Evolutionary conservation across 1,140 invertebrate genomes (phyloP), one percentile per base, ranked within the genome.

Genomic region (Magallana angulata): DNA sequence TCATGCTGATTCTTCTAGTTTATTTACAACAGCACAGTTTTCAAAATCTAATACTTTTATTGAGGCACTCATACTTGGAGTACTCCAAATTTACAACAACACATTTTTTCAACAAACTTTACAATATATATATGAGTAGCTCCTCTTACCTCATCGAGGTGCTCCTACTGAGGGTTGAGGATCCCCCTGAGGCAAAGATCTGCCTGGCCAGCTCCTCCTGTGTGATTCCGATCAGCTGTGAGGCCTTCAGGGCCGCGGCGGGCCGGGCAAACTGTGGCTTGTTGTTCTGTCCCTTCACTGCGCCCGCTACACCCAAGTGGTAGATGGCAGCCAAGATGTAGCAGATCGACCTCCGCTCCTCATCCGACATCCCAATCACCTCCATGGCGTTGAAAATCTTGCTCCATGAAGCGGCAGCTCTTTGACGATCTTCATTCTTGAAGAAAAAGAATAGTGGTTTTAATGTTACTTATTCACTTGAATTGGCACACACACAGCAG

Each of bases 241-340:
- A 97, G 8, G 98, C 98, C 89, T 96, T 96, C 92, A 98, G 96
- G 0, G 98, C 98, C 84, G 97, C 97, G 62, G 97, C 97, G 0
- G 97, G 97, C 91, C 97, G 96, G 3, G 96, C 96, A 95, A 99
- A 99, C 93, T 98, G 97, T 94, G 97, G 96, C 87, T 95, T 95
- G 82, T 95, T 95, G 91, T 94, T 95, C 59, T 92, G 92, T 88
- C 93, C 94, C 93, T 94, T 94, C 30, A 91, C 94, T 18, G 95
- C 95, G 68, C 95, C 95, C 84, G 98, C 98, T 92, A 97, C 97
- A 36, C 98, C 98, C 85, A 99, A 94, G 95, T 99, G 98, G 93
- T 98, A 98, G 89, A 99, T 97, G 9, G 98, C 97, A 11, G 98
- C 98, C 89, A 99, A 94, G 24, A 98, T 97, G 90, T 96, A 96